A percentile compares a stretch with the other conserved stretches of the same genome.
These are phyloP conservation scores for Sula dactylatra DNA, from an alignment of 2,113 vertebrate species.

Conservation along the genomic window DNA sequence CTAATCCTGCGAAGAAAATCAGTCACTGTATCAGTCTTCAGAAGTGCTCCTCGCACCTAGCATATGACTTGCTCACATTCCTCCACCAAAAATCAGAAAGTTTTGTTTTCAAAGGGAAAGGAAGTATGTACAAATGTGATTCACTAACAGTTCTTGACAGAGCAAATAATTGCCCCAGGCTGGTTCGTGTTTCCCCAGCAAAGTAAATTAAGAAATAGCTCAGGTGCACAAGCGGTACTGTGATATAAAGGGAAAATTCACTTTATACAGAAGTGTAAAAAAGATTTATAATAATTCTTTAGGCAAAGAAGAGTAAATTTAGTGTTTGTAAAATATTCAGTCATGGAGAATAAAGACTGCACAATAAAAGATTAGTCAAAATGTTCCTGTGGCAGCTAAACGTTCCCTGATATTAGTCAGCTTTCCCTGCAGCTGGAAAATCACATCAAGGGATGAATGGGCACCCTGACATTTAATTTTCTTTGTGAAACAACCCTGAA, in stretches of 20 bases:
- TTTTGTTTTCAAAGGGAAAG: neutral
- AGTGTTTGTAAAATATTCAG: neutral
- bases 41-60: neutral
- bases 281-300: neutral
- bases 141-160: neutral
- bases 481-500: neutral
- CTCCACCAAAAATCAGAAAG: neutral
- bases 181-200: neutral
- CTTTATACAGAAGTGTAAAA: neutral
- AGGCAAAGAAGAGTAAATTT: neutral
- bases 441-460: neutral
- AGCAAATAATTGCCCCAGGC: neutral
- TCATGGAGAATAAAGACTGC: neutral
- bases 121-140: neutral
- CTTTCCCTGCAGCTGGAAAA: neutral
- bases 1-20: neutral
- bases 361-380: neutral
- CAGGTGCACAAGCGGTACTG: neutral
- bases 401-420: neutral
- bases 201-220: neutral
- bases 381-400: neutral
- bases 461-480: neutral
- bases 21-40: neutral
- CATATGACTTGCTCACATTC: neutral
- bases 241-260: neutral